Evolutionary conservation across 2,797 vertebrate species (phyloP), one percentile per base, ranked within the genome.

Genomic region (Podarcis lilfordi): DNA sequence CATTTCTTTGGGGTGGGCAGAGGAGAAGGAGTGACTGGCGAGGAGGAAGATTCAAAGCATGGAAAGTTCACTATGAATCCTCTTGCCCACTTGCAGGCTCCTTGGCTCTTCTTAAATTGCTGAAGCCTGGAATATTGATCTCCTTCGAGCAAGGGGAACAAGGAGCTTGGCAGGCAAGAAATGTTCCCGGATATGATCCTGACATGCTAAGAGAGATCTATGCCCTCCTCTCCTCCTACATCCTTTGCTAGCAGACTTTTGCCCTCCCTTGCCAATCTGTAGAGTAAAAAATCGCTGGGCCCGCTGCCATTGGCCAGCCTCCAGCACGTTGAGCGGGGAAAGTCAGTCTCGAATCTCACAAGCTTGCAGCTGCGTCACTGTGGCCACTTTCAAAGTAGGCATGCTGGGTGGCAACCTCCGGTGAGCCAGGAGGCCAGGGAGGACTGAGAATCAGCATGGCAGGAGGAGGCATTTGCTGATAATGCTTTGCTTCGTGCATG

Each of bases 221-320:
- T 80, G 86, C 43, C 77, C 45, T 37, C 59, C 79, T 74, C 66
- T 87, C 86, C 86, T 72, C 69, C 66, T 40, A 71, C 74, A 77
- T 78, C 15, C 37, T 76, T 76, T 37, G 50, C 72, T 55, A n/a
- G 72, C 68, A 82, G n/a, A 40, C 78, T 85, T 45, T 25, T 43
- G 29, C n/a, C 37, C 75, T 72, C 37, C 74, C 86, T 66, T 68
- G 59, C 72, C 72, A 68, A 66, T 45, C 71, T 76, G 74, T 82
- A 77, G 71, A 66, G 71, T 50, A 45, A 50, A 55, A 64, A 77
- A 69, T 82, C 23, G 23, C 59, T 69, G 71, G 86, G 86, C 80
- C 32, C 2, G 1, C 5, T 82, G 86, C 72, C 80, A 76, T 43
- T 82, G 86, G 61, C 45, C 21, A 19, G 11, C 35, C 3, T 50